Evolutionary conservation across 2,888 invertebrate species (phyloP).

Genomic region (Polietes domitor): DNA sequence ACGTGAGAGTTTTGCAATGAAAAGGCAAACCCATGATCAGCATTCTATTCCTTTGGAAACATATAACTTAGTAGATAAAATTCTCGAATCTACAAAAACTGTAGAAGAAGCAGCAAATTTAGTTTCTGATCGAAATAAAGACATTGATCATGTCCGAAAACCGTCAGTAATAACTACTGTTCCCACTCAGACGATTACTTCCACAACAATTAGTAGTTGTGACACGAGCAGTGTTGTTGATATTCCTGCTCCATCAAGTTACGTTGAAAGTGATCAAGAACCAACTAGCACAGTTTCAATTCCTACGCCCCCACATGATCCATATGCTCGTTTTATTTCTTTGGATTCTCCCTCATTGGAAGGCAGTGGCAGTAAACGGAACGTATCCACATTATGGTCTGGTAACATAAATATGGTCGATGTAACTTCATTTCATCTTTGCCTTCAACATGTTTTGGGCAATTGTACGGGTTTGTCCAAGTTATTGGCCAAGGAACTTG

Average conservation of each 20-base stretch:
- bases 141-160: slow-evolving; percentile 50
- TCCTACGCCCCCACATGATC: slow-evolving; percentile 82
- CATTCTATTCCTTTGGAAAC: slow-evolving; percentile 66
- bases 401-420: slow-evolving; percentile 95
- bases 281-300: slow-evolving; percentile 88
- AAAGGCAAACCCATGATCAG: slow-evolving; percentile 47
- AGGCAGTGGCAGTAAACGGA: not conserved
- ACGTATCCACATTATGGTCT: slow-evolving; percentile 80
- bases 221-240: slow-evolving; percentile 42
- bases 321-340: slow-evolving; percentile 73
- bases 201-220: slow-evolving; percentile 73
- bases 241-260: slow-evolving; percentile 33
- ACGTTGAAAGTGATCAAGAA: slow-evolving; percentile 85
- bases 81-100: slow-evolving; percentile 79
- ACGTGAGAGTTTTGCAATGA: not conserved
- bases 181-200: slow-evolving; percentile 51
- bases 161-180: slow-evolving; percentile 42
- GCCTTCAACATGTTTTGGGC: slow-evolving; percentile 89
- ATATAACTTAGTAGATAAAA: slow-evolving; percentile 79
- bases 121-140: slow-evolving; percentile 65
- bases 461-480: slow-evolving; percentile 80
- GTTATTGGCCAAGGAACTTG: slow-evolving; percentile 86
- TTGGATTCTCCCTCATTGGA: slow-evolving; percentile 54
- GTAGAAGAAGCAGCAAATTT: slow-evolving; percentile 79
- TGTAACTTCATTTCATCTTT: slow-evolving; percentile 92